A percentile compares a stretch with the other conserved stretches of the same genome.
These are phyloP conservation scores for Coecobrya sp. DNA, from an alignment of 2,888 invertebrate genomes.

Conservation along the genomic window DNA sequence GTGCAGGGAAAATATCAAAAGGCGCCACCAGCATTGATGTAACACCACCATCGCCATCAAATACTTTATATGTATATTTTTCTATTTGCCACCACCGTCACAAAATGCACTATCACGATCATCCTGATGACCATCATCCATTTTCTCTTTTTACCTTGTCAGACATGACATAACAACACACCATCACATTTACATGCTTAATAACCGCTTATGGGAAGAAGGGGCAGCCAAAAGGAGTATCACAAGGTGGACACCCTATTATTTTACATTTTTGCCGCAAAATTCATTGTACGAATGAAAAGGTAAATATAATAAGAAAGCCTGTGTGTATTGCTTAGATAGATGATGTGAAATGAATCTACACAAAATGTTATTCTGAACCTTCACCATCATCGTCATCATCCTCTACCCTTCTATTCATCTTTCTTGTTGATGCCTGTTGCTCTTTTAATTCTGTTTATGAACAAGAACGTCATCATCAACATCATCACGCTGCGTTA, in stretches of 20 bases:
- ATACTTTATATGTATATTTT: not conserved
- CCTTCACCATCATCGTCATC: not conserved
- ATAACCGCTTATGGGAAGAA: conserved; percentile 79
- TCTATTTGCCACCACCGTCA: conserved; percentile 25
- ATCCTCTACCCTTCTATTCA: not conserved
- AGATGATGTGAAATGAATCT: not conserved
- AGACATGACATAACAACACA: conserved; percentile 80
- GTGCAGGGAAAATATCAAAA: conserved; percentile 72
- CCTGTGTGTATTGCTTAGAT: not conserved
- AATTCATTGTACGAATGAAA: conserved; percentile 26
- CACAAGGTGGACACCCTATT: conserved; percentile 72
- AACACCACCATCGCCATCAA: conserved; percentile 58
- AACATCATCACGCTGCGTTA: not conserved
- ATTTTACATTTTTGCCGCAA: conserved; percentile 81
- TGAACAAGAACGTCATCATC: not conserved
- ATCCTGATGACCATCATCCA: conserved; percentile 25
- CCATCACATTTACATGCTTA: conserved; percentile 82
- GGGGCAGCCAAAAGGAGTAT: conserved; percentile 79
- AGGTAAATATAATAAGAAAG: not conserved
- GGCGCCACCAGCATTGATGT: conserved; percentile 79
- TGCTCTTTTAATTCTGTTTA: not conserved
- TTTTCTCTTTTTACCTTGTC: conserved; percentile 32
- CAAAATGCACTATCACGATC: conserved; percentile 32
- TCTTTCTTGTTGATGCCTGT: not conserved
- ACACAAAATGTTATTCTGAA: not conserved